Percentiles rank a stretch among this genome's conserved stretches.
These are phyloP conservation scores for Gobio occitaniae DNA, from an alignment of 2,797 vertebrate species.

Conservation along the genomic window DNA sequence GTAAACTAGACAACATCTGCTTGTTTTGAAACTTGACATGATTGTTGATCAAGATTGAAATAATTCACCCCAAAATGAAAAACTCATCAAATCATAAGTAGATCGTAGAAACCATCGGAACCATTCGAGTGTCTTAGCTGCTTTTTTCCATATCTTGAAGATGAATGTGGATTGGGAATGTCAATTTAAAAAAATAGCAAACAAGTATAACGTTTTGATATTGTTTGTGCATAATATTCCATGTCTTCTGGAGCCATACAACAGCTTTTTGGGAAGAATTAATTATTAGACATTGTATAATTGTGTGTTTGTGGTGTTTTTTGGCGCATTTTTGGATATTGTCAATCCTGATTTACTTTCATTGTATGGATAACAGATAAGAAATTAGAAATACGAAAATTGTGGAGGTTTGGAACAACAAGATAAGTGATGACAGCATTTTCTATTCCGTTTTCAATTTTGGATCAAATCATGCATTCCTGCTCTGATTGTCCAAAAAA, in stretches of 20 bases:
- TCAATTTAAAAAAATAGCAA: background rate
- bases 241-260: background rate
- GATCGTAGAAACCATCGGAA: background rate
- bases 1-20: background rate
- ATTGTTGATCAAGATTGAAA: background rate
- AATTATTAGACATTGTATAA: background rate
- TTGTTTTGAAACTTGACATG: conserved; percentile 21
- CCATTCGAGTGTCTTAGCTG: too few relatives aligned
- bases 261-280: background rate
- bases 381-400: too few relatives aligned
- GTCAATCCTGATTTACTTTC: too few relatives aligned
- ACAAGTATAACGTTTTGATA: background rate
- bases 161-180: background rate
- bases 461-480: too few relatives aligned
- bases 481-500: too few relatives aligned
- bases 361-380: too few relatives aligned
- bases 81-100: background rate
- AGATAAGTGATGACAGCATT: too few relatives aligned
- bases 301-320: background rate
- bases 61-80: background rate
- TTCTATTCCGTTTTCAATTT: too few relatives aligned
- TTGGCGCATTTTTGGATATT: too few relatives aligned
- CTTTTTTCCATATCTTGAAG: background rate
- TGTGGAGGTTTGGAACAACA: too few relatives aligned
- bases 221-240: background rate